Conservation (phyloP, 2,888 invertebrate species). For the Lepidocyrtinus sp. region DNA sequence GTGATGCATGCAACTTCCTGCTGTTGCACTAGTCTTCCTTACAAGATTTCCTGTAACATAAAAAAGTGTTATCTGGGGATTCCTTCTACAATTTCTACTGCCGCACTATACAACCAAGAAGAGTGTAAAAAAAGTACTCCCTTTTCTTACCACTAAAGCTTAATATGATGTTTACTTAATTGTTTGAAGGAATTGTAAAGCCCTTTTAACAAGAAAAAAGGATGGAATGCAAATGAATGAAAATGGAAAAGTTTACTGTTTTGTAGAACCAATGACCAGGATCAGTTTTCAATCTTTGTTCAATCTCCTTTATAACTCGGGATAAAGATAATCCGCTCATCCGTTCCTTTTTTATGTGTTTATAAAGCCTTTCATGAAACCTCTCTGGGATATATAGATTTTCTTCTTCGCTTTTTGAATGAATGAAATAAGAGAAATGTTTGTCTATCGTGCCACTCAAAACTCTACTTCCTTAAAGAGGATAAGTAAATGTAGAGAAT, state of each 20-base stretch:
- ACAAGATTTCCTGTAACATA: constrained; percentile 54
- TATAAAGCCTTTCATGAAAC: background rate
- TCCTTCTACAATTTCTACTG: too few species aligned
- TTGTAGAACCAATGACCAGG: constrained; percentile 9
- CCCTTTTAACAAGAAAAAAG: background rate
- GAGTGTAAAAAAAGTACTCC: background rate
- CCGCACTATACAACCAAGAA: too few species aligned
- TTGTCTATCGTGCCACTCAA: background rate
- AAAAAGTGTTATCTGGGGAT: background rate
- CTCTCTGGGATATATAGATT: too few species aligned
- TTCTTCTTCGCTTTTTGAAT: background rate
- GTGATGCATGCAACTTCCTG: constrained; percentile 46
- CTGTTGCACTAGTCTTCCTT: constrained; percentile 24
- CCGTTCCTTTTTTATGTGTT: background rate
- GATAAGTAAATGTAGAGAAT: background rate
- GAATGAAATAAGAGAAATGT: background rate
- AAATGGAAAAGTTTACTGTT: background rate
- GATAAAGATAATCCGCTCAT: constrained; percentile 5
- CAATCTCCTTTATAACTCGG: background rate
- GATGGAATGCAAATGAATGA: background rate
- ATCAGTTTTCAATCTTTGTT: constrained; percentile 22
- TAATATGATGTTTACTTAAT: background rate
- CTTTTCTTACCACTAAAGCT: constrained; percentile 2
- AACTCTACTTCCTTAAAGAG: background rate
- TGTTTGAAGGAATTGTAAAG: background rate